Percentiles rank a stretch among this genome's conserved stretches.
phyloP scores from a whole-genome alignment of 2,888 invertebrate species.

The Calliphora vomitoria region DNA sequence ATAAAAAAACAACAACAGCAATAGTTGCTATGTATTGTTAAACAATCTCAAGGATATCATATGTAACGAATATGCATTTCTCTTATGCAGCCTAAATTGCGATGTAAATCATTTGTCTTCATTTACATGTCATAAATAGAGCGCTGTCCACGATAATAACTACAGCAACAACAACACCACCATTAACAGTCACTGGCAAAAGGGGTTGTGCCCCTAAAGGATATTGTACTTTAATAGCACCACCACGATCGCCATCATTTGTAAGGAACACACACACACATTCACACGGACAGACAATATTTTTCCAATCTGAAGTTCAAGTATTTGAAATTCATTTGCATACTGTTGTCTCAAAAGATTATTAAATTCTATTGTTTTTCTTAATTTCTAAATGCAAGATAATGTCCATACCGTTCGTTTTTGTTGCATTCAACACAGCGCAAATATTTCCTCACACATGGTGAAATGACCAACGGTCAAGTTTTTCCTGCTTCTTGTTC shows the following conservation, averaged over 20 bases:
- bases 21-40: neutral
- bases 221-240: neutral
- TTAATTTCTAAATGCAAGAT: constrained; percentile 69
- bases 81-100: constrained; percentile 61
- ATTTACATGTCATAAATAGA: constrained; percentile 74
- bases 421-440: constrained; percentile 16
- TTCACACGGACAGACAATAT: neutral
- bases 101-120: constrained; percentile 74
- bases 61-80: constrained; percentile 48
- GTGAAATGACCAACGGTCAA: constrained; percentile 70
- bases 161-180: neutral
- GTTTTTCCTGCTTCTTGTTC: constrained; percentile 64
- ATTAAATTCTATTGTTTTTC: constrained; percentile 69
- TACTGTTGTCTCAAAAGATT: constrained; percentile 70
- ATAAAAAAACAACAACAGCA: constrained; percentile 37
- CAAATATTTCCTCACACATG: neutral
- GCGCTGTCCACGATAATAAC: constrained; percentile 37
- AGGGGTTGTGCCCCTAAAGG: constrained; percentile 52
- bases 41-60: constrained; percentile 42
- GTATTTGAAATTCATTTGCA: constrained; percentile 69
- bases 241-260: constrained; percentile 41
- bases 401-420: constrained; percentile 45
- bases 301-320: constrained; percentile 59
- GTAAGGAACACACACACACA: too few relatives aligned
- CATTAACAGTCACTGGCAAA: neutral